phyloP scores from a whole-genome alignment of 2,113 vertebrate genomes.

The Ophiodon elongatus region DNA sequence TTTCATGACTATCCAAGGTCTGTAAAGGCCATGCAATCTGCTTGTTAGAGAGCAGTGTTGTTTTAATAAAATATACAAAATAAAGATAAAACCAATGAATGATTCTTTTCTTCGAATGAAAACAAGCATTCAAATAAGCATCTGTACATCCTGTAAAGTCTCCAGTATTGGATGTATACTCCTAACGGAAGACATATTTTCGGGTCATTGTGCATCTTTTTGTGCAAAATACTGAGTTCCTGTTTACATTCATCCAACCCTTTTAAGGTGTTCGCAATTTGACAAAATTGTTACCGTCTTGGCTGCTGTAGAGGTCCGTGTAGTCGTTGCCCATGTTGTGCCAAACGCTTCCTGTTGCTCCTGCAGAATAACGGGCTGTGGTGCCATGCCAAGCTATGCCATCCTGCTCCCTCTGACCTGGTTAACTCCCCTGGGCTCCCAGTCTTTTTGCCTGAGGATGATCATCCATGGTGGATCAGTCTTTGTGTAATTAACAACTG shows the following conservation, averaged over 20 bases:
- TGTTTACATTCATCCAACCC: constrained; percentile 1
- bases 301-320: constrained; percentile 29
- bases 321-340: constrained; percentile 46
- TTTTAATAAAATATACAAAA: not conserved
- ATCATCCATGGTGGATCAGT: constrained; percentile 50
- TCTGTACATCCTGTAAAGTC: not conserved
- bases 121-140: not conserved
- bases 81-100: not conserved
- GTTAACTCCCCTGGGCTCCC: constrained; percentile 31
- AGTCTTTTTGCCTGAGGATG: constrained; percentile 43
- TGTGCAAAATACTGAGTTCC: not conserved
- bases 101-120: not conserved
- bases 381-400: constrained; percentile 33
- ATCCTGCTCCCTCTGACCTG: constrained; percentile 59
- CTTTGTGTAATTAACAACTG: constrained; percentile 65
- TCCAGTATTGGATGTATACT: not conserved
- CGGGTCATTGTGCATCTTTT: not conserved
- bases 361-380: constrained; percentile 36
- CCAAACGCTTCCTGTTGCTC: constrained; percentile 61
- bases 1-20: constrained; percentile 47
- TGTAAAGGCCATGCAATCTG: constrained; percentile 27
- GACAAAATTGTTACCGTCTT: not conserved
- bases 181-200: not conserved
- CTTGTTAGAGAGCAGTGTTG: constrained; percentile 18
- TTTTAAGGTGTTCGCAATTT: constrained; percentile 37